Conservation (phyloP, 2,888 invertebrate species). For the Oscheius sp. region DNA sequence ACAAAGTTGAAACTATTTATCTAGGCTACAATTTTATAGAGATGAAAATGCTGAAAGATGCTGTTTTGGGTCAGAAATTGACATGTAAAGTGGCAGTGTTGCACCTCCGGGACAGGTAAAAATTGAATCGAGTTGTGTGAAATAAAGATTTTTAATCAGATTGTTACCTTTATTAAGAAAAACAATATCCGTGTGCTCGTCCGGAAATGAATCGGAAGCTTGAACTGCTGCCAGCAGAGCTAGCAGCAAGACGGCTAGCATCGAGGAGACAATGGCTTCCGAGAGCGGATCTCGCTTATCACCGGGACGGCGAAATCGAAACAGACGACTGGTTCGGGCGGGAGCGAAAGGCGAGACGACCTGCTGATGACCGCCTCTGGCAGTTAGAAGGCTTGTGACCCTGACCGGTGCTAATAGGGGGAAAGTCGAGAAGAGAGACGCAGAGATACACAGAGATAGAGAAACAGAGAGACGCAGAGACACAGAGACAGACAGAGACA, state of each 20-base stretch:
- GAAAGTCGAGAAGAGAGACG: not conserved
- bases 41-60: no score
- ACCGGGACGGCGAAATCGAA: conserved; percentile 22
- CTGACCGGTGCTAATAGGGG: not conserved
- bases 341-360: not conserved
- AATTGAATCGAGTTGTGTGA: no score
- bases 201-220: conserved; percentile 32
- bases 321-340: conserved; percentile 17
- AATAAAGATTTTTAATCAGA: no score
- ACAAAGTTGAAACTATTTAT: no score
- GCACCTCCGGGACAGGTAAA: no score
- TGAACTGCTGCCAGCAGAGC: conserved; percentile 18
- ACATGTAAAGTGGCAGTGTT: no score
- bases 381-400: not conserved
- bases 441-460: no score
- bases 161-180: conserved; percentile 35
- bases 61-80: no score
- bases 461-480: no score
- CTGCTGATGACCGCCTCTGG: conserved; percentile 15
- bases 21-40: no score
- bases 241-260: conserved; percentile 28
- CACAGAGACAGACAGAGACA: no score
- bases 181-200: conserved; percentile 45
- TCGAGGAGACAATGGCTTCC: conserved; percentile 12
- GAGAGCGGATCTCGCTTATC: conserved; percentile 18